Conservation (phyloP, 2,888 invertebrate genomes). For the Callimorpha dominula region DNA sequence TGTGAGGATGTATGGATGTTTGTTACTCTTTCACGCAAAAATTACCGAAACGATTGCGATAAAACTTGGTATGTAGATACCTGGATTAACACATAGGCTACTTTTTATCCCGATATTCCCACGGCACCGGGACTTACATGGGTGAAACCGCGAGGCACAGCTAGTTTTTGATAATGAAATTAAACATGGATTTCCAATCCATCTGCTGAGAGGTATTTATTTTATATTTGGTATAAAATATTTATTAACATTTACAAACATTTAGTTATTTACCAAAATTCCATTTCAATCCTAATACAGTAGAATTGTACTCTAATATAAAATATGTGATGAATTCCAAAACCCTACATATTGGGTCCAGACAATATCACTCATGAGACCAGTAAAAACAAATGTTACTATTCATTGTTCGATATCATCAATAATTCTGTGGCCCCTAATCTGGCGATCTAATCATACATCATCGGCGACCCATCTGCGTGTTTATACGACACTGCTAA, state of each 20-base stretch:
- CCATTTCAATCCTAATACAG: not conserved
- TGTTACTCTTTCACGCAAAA: too few species aligned
- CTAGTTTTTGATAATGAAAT: too few species aligned
- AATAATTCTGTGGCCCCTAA: slow-evolving; percentile 57
- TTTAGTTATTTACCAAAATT: not conserved
- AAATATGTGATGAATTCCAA: not conserved
- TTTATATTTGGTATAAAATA: not conserved
- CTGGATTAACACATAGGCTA: too few species aligned
- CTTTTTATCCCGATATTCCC: too few species aligned
- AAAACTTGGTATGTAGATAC: too few species aligned
- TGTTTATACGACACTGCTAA: slow-evolving; percentile 65
- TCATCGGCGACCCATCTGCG: slow-evolving; percentile 76
- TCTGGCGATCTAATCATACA: slow-evolving; percentile 79
- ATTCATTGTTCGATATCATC: slow-evolving; percentile 49
- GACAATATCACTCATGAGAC: slow-evolving; percentile 45
- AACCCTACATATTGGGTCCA: slow-evolving; percentile 15
- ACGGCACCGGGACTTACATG: too few species aligned
- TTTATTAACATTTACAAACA: not conserved
- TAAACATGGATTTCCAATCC: too few species aligned
- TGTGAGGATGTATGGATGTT: too few species aligned
- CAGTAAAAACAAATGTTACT: slow-evolving; percentile 54
- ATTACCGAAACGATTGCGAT: too few species aligned
- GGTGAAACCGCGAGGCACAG: too few species aligned
- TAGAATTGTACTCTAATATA: not conserved
- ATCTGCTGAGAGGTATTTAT: too few species aligned